phyloP scores from a whole-genome alignment of 2,113 vertebrate species.

The Aldabrachelys gigantea region DNA sequence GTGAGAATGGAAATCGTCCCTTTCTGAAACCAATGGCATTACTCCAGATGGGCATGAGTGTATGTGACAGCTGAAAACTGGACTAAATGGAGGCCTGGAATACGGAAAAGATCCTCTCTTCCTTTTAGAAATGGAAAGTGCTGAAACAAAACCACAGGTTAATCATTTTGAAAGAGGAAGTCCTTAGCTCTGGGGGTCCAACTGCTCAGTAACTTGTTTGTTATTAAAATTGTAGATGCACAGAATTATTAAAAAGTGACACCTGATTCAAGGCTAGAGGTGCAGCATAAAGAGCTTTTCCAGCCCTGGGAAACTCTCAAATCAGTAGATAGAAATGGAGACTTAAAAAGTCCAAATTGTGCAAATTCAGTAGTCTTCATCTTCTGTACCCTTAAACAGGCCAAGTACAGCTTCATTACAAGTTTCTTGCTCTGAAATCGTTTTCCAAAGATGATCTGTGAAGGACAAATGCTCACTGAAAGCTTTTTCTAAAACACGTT shows the following conservation, averaged over 20 bases:
- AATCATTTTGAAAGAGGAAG: background rate
- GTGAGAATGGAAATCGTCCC: background rate
- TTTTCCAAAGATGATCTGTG: background rate
- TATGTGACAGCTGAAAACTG: background rate
- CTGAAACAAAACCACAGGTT: background rate
- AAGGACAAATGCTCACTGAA: slow-evolving; percentile 12
- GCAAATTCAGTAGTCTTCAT: background rate
- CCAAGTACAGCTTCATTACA: slow-evolving; percentile 29
- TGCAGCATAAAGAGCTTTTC: background rate
- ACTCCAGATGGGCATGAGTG: background rate
- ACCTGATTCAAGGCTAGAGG: background rate
- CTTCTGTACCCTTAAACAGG: slow-evolving; percentile 10
- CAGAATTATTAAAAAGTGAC: background rate
- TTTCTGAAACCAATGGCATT: background rate
- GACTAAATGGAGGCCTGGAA: background rate
- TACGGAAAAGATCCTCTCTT: background rate
- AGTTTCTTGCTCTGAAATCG: slow-evolving; percentile 20
- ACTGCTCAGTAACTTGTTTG: background rate
- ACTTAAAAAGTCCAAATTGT: background rate
- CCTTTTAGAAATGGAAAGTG: background rate
- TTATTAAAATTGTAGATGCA: background rate
- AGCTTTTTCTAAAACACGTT: slow-evolving; percentile 10
- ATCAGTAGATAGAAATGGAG: background rate
- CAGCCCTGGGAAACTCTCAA: background rate
- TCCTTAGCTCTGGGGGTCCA: background rate